A percentile compares a stretch with the other conserved stretches of the same genome.
Conservation (phyloP, 2,888 invertebrate genomes). For the Monopis laevigella region DNA sequence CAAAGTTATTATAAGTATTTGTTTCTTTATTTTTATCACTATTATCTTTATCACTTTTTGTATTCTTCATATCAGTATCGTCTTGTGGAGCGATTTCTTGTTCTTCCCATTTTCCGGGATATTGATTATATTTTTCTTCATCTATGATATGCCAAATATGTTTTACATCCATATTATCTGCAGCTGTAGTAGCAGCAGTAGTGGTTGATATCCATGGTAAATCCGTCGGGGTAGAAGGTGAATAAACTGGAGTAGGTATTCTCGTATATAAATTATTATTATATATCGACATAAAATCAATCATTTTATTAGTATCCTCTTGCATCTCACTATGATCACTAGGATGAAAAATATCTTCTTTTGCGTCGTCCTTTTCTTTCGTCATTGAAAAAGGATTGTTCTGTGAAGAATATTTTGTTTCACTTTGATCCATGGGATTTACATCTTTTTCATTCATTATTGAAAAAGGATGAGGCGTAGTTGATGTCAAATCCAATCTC, state of each 20-base stretch:
- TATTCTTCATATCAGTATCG: constrained; percentile 17
- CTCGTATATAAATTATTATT: constrained; percentile 39
- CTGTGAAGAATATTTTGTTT: no score
- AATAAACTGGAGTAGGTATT: constrained; percentile 30
- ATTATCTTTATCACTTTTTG: constrained; percentile 12
- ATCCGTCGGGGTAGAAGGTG: constrained; percentile 25
- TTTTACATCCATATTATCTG: constrained; percentile 34
- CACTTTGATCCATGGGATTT: not conserved
- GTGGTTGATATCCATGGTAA: constrained; percentile 24
- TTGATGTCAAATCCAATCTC: constrained; percentile 21
- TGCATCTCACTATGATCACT: no score
- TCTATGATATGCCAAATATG: constrained; percentile 60
- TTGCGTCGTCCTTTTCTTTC: not conserved
- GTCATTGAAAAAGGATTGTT: no score
- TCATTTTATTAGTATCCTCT: constrained; percentile 23
- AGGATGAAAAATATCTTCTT: not conserved
- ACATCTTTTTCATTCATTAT: not conserved
- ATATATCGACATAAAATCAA: constrained; percentile 40
- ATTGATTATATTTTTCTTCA: constrained; percentile 34
- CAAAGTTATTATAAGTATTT: constrained; percentile 37
- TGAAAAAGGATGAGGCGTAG: not conserved
- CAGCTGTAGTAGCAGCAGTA: constrained; percentile 33
- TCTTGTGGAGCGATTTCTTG: constrained; percentile 26
- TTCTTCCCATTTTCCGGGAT: constrained; percentile 44
- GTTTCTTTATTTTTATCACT: constrained; percentile 19